Conservation (phyloP, 2,113 vertebrate genomes). For the Pollimyrus isidori region DNA sequence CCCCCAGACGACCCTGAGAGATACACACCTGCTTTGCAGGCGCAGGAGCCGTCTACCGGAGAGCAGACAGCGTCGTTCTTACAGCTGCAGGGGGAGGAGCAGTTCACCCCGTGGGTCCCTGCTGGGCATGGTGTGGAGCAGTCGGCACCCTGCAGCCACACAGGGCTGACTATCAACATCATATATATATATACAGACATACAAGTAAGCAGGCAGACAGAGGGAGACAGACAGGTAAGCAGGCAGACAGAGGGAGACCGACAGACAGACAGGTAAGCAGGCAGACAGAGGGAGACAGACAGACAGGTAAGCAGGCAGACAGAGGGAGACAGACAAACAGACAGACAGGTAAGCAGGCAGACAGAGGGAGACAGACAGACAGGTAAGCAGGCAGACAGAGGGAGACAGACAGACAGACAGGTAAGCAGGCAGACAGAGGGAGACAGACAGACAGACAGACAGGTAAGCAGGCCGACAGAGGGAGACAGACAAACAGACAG, state of each 20-base stretch:
- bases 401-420: background rate
- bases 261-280: background rate
- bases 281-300: background rate
- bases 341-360: background rate
- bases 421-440: background rate
- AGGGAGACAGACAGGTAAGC: background rate
- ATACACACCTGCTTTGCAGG: constrained; percentile 77
- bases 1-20: background rate
- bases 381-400: too few species aligned
- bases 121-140: constrained; percentile 72
- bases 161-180: background rate
- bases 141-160: constrained; percentile 59
- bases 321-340: too few species aligned
- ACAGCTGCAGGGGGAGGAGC: constrained; percentile 78
- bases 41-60: constrained; percentile 84
- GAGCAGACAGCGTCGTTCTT: constrained; percentile 80
- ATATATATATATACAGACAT: background rate
- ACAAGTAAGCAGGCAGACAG: too few species aligned
- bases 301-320: background rate
- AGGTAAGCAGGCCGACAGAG: too few species aligned
- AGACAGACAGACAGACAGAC: background rate
- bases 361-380: background rate
- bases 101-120: constrained; percentile 77
- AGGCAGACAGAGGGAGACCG: background rate
- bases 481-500: too few species aligned